These are phyloP conservation scores for Drosophila koepferae DNA, from an alignment of 2,888 invertebrate species.

Conservation along the genomic window DNA sequence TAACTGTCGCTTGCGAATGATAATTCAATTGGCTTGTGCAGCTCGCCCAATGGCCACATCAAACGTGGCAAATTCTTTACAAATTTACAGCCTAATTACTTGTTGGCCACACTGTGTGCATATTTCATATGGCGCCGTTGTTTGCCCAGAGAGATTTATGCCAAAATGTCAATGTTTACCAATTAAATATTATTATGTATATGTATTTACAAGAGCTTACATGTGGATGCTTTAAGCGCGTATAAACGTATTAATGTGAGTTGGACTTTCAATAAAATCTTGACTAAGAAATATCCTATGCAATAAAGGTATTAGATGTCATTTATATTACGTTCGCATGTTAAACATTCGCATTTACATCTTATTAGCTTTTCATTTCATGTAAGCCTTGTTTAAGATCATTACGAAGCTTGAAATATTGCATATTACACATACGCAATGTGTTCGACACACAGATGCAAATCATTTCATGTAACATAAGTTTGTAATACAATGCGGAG, in stretches of 20 bases:
- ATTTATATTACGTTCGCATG: not conserved
- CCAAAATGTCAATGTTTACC: slow-evolving; percentile 14
- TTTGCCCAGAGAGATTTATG: slow-evolving; percentile 30
- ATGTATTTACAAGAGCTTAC: not conserved
- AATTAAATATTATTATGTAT: not conserved
- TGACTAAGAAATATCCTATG: too few relatives aligned
- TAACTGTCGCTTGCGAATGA: slow-evolving; percentile 44
- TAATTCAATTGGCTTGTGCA: slow-evolving; percentile 51
- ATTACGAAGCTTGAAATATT: not conserved
- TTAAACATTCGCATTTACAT: not conserved
- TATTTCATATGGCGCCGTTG: slow-evolving; percentile 17
- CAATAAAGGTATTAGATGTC: not conserved
- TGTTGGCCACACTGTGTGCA: slow-evolving; percentile 3
- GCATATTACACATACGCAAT: not conserved
- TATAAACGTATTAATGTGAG: not conserved
- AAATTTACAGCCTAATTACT: slow-evolving; percentile 35
- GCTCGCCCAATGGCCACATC: slow-evolving; percentile 15
- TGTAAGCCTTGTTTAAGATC: too few relatives aligned
- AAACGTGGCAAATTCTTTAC: not conserved
- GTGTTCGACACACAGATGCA: not conserved
- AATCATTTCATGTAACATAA: not conserved
- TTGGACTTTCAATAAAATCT: not conserved
- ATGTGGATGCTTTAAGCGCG: not conserved
- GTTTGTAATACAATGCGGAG: not conserved
- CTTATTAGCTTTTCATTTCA: too few relatives aligned